Evolutionary conservation across 2,797 vertebrate genomes (phyloP), one percentile per base, ranked within the genome.

Genomic region (Crax fasciolata): DNA sequence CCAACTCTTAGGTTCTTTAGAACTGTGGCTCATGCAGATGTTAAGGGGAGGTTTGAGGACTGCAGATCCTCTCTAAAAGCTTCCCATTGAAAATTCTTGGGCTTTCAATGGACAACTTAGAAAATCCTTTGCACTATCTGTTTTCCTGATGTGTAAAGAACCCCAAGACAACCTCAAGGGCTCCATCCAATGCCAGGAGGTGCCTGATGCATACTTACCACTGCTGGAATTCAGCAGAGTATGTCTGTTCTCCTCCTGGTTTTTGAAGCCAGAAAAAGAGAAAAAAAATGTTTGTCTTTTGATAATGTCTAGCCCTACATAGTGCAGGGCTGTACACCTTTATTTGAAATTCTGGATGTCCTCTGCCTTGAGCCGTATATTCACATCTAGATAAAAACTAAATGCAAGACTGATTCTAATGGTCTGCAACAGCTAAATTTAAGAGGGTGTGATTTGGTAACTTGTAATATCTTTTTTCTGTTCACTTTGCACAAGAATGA

Each of bases 331-430:
- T 84, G 62, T 18, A 63, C 27, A 78, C 76, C 66, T 90, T 51
- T 62, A 41, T 73, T 84, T 0, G 0, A 15, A 27, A 52, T 88
- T 73, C 67, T 81, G 66, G 39, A 15, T 82, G 59, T 57, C 87
- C 86, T 75, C 78, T 92, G 58, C 43, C 66, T 85, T 78, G 76
- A 94, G 66, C 52, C 5, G 0, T 25, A 10, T 76, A 73, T 72
- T 90, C 91, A 88, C 63, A 87, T 78, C 76, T 62, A 38, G 59
- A 70, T 77, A 70, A 93, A 94, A 95, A 74, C 43, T 39, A 62
- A 78, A 75, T 19, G 51, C 18, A 59, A 44, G 88, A 72, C 52
- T 41, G 2, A 63, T 63, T 49, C 19, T 68, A 10, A 5, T 10
- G 20, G 51, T 85, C 79, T 11, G 0, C 17, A 72, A 43, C 35